phyloP scores from a whole-genome alignment of 35 echinoderm and acorn worm genomes.

The Diadema setosum region DNA sequence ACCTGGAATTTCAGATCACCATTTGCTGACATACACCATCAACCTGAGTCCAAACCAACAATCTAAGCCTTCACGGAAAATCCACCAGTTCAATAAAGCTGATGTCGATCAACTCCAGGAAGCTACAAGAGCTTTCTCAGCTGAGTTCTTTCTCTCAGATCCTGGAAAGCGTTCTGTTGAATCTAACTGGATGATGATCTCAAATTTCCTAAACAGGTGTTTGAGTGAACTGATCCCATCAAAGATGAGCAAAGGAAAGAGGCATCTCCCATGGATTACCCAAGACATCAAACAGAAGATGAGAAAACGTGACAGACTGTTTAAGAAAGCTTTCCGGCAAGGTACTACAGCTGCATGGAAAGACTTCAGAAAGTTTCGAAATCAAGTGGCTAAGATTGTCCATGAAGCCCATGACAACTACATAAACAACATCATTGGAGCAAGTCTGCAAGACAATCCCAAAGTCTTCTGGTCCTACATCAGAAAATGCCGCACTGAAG shows the following conservation, averaged over 20 bases:
- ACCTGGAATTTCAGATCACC: constrained; percentile 37
- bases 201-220: not conserved
- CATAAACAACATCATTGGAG: constrained; percentile 20
- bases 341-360: not conserved
- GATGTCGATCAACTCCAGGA: constrained; percentile 8
- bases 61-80: not conserved
- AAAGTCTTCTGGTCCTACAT: constrained; percentile 30
- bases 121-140: not conserved
- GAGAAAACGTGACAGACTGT: constrained; percentile 17
- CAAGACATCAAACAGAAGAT: constrained; percentile 27
- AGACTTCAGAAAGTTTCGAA: not conserved
- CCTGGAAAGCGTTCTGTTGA: constrained; percentile 14
- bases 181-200: constrained; percentile 25
- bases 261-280: not conserved
- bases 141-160: constrained; percentile 25
- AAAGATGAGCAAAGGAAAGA: constrained; percentile 14
- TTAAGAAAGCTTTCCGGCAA: not conserved
- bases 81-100: not conserved
- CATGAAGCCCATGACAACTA: constrained; percentile 6
- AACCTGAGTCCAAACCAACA: not conserved
- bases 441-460: not conserved
- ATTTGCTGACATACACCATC: constrained; percentile 7
- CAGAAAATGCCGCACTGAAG: not conserved
- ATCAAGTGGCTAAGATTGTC: not conserved
- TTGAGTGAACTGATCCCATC: constrained; percentile 2